phyloP scores from a whole-genome alignment of 2,113 vertebrate species.

The Gasterosteus aculeatus region DNA sequence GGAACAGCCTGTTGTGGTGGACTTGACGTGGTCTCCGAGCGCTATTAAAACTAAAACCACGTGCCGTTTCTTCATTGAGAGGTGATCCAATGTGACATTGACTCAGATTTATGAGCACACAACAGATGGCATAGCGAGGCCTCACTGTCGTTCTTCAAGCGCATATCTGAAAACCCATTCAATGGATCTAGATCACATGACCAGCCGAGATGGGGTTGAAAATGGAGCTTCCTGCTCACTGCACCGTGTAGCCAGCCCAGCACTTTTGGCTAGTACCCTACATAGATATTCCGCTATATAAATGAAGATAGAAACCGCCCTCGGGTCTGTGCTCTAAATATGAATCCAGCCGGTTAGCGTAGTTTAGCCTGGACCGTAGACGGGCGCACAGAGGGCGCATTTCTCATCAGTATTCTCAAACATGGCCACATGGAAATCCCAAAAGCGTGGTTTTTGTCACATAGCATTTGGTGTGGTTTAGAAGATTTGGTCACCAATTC shows the following conservation, averaged over 20 bases:
- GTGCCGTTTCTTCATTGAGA: conserved; percentile 18
- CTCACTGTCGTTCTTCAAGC: conserved; percentile 17
- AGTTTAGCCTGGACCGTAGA: neutral
- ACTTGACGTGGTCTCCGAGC: conserved; percentile 30
- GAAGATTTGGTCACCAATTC: neutral
- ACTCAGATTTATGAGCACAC: conserved; percentile 42
- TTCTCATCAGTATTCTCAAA: neutral
- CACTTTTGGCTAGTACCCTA: too few species aligned
- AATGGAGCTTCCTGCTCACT: conserved; percentile 26
- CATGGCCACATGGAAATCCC: neutral
- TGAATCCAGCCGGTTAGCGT: neutral
- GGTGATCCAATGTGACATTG: conserved; percentile 10
- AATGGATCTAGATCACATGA: conserved; percentile 8
- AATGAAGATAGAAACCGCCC: neutral
- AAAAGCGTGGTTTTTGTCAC: neutral
- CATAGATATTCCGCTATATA: neutral
- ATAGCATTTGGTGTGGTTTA: neutral
- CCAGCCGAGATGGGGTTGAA: neutral
- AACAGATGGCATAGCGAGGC: conserved; percentile 24
- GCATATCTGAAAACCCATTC: neutral
- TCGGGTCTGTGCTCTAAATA: neutral
- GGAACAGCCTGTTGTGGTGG: neutral
- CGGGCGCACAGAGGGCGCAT: neutral
- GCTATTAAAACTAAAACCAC: conserved; percentile 42
- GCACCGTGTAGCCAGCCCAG: neutral